These are phyloP conservation scores for Orientallactaga sibirica DNA, from an alignment of 2,797 vertebrate genomes.

Conservation along the genomic window DNA sequence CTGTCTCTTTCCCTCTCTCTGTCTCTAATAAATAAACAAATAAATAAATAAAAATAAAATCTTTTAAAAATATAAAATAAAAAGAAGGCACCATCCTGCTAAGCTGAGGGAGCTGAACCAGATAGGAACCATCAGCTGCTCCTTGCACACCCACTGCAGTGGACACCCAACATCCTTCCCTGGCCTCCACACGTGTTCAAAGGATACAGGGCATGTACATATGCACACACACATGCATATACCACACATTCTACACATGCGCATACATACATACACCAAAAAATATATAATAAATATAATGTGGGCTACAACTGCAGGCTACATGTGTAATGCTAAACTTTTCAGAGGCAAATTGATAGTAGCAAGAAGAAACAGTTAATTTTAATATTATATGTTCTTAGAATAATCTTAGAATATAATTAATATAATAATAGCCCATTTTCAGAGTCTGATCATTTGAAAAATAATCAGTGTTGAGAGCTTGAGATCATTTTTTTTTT, in stretches of 20 bases:
- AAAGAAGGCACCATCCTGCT: neutral
- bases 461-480: neutral
- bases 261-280: too few relatives aligned
- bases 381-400: too few relatives aligned
- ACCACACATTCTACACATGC: too few relatives aligned
- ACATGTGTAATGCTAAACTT: fast-evolving
- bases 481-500: neutral
- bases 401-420: too few relatives aligned
- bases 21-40: too few relatives aligned
- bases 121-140: fast-evolving
- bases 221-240: too few relatives aligned
- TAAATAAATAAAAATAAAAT: too few relatives aligned
- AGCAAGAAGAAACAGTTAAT: neutral
- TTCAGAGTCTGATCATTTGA: neutral
- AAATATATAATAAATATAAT: neutral
- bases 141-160: fast-evolving
- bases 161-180: too few relatives aligned
- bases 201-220: too few relatives aligned
- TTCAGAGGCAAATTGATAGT: neutral
- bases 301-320: neutral
- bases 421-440: neutral
- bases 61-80: too few relatives aligned
- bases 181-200: too few relatives aligned
- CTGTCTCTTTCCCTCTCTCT: too few relatives aligned
- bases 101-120: neutral